These are phyloP conservation scores for Dryococelus australis DNA, from an alignment of 2,888 invertebrate species.

Conservation along the genomic window DNA sequence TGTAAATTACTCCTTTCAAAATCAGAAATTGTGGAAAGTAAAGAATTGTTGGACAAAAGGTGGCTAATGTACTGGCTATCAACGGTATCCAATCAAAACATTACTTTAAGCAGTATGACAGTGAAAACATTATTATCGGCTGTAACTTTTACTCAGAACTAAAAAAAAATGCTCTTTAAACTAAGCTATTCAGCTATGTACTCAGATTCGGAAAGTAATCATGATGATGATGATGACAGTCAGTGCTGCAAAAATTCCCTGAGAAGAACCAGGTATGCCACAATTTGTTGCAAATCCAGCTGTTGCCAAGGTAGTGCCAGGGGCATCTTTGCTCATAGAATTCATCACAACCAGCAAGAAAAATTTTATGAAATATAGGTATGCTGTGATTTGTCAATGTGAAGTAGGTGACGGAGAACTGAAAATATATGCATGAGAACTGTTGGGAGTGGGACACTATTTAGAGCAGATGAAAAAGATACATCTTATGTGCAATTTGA, in stretches of 20 bases:
- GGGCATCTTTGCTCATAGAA: constrained; percentile 22
- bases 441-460: constrained; percentile 22
- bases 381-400: constrained; percentile 18
- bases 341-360: constrained; percentile 20
- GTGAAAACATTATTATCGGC: no score
- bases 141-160: no score
- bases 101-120: no score
- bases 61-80: no score
- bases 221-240: neutral
- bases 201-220: no score
- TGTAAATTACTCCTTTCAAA: no score
- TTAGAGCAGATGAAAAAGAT: constrained; percentile 25
- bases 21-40: no score
- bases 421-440: constrained; percentile 22
- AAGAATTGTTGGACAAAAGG: no score
- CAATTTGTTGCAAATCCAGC: no score
- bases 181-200: no score
- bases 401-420: constrained; percentile 27
- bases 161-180: no score
- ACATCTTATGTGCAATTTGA: neutral
- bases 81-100: no score
- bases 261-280: neutral
- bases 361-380: neutral
- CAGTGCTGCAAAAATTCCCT: neutral
- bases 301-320: neutral